Percentiles rank a stretch among this genome's conserved stretches.
phyloP scores from a whole-genome alignment of 2,888 invertebrate species.

The Nemotelus pantherinus region DNA sequence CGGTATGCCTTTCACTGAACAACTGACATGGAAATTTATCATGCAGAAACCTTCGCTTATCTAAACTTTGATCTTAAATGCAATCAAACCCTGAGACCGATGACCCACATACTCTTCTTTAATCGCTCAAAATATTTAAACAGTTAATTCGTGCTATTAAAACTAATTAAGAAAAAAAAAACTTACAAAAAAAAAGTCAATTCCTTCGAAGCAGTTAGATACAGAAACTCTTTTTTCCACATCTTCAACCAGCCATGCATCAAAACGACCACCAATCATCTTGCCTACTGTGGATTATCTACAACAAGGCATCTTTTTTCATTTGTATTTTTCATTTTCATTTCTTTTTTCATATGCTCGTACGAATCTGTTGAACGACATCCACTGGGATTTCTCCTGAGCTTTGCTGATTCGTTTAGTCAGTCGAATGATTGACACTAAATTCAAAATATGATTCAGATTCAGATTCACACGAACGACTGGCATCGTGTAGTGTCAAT shows the following conservation, averaged over 20 bases:
- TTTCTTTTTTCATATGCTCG: not conserved
- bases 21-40: too few relatives aligned
- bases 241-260: not conserved
- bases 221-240: not conserved
- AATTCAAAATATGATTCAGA: slow-evolving; percentile 23
- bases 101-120: not conserved
- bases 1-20: too few relatives aligned
- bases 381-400: not conserved
- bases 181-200: not conserved
- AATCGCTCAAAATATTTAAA: not conserved
- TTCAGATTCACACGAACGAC: slow-evolving; percentile 34
- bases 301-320: not conserved
- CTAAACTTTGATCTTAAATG: too few relatives aligned
- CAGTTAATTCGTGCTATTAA: not conserved
- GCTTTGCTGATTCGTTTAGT: slow-evolving; percentile 27
- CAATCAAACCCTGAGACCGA: not conserved
- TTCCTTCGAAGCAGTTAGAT: slow-evolving; percentile 15
- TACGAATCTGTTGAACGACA: slow-evolving; percentile 18
- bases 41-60: too few relatives aligned
- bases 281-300: slow-evolving; percentile 32
- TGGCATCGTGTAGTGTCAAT: slow-evolving; percentile 32
- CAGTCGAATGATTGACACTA: slow-evolving; percentile 32
- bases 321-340: too few relatives aligned
- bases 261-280: slow-evolving; percentile 19
- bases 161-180: slow-evolving; percentile 17